Evolutionary conservation across 2,888 invertebrate species (phyloP).

Genomic region (Troglohyphantes excavatus): DNA sequence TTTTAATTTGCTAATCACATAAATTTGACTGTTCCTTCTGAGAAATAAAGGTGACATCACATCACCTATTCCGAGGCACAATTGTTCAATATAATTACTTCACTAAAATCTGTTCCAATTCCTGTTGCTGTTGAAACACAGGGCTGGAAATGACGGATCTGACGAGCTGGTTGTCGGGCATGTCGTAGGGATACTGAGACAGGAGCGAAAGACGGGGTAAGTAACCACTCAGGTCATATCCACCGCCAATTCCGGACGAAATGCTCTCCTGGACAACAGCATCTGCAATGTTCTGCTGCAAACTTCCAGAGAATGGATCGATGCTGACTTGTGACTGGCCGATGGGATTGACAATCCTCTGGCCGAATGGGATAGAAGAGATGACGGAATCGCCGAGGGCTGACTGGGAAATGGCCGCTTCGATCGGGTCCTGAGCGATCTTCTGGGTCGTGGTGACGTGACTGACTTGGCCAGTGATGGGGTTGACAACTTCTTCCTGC

Average conservation of each 20-base stretch:
- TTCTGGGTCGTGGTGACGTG: slow-evolving; percentile 44
- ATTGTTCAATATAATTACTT: slow-evolving; percentile 54
- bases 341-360: slow-evolving; percentile 16
- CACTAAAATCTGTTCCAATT: slow-evolving; percentile 69
- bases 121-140: slow-evolving; percentile 55
- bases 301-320: slow-evolving; percentile 23
- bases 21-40: slow-evolving; percentile 67
- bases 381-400: slow-evolving; percentile 34
- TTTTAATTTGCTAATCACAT: slow-evolving; percentile 42
- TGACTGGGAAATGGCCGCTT: slow-evolving; percentile 53
- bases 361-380: too few species aligned
- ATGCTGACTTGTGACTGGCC: slow-evolving; percentile 51
- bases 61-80: slow-evolving; percentile 7
- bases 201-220: slow-evolving; percentile 54
- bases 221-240: neutral
- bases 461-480: slow-evolving; percentile 20
- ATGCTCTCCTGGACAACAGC: slow-evolving; percentile 63
- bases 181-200: slow-evolving; percentile 64
- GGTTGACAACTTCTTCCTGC: slow-evolving; percentile 46
- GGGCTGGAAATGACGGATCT: slow-evolving; percentile 54
- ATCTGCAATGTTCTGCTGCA: slow-evolving; percentile 65
- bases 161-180: slow-evolving; percentile 25
- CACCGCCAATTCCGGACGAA: neutral
- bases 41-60: slow-evolving; percentile 3
- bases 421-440: slow-evolving; percentile 57